Evolutionary conservation across 2,113 vertebrate species (phyloP), one percentile per base, ranked within the genome.

Genomic region (Lynx canadensis): DNA sequence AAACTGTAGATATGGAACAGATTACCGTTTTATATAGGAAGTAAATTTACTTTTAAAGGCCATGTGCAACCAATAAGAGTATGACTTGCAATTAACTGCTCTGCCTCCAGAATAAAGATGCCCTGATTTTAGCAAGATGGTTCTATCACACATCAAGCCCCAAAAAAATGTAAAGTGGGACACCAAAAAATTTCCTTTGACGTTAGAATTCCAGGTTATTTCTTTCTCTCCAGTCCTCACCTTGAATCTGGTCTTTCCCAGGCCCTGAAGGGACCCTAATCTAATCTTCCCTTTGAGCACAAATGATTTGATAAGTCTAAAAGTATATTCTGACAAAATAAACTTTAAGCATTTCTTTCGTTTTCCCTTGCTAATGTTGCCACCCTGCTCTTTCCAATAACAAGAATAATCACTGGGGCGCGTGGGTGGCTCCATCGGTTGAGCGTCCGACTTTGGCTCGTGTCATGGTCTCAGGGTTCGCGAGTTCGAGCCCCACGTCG

Each of bases 1-100:
- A 31, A 55, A 60, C 81, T 57, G 65, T 25, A 76, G 57, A 16
- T 71, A 11, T 27, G 52, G 93, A 95, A 55, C 50, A 80, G 8
- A 93, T 60, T 52, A n/a, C 68, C 31, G 38, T 69, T 78, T 97
- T 83, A 29, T 63, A 52, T 36, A 52, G 21, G 66, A 95, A 97
- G 45, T 85, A 52, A 97, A n/a, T n/a, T 95, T 12, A 41, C 23
- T 95, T 96, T 97, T 87, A 85, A 93, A 90, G 69, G 81, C 69
- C 27, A 45, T 0, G 13, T 52, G 19, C 76, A 76, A 50, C 85
- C 74, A 15, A 36, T 82, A 92, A 86, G 83, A 29, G 13, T 0
- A 0, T 83, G 68, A 74, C 85, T 96, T 96, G 25, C 31, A 84
- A 9, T 80, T 80, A 38, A 60, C 86, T 93, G n/a, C 65, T 73